Percentiles rank a stretch among this genome's conserved stretches.
These are phyloP conservation scores for Phaedon cochleariae DNA, from an alignment of 2,888 invertebrate species.

Conservation along the genomic window DNA sequence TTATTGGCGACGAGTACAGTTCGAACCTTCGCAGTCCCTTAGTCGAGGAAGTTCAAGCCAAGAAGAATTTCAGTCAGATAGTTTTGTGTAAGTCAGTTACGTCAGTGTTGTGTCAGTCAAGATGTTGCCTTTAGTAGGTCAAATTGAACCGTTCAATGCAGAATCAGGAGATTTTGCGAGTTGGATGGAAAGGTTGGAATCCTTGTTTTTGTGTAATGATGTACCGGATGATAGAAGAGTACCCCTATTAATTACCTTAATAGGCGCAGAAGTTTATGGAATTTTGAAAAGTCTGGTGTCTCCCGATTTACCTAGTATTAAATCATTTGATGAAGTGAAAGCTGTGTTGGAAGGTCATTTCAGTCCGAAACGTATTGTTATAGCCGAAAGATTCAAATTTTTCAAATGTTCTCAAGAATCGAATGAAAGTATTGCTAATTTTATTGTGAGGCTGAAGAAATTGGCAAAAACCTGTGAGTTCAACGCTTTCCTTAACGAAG, in stretches of 20 bases:
- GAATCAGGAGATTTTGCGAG: neutral
- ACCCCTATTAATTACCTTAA: neutral
- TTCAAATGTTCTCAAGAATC: too few species aligned
- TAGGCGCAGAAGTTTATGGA: constrained; percentile 2
- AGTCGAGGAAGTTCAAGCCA: too few species aligned
- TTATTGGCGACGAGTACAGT: neutral
- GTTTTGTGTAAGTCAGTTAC: neutral
- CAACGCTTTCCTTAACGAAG: too few species aligned
- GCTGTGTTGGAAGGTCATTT: neutral
- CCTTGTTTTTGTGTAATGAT: neutral
- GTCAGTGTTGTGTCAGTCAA: too few species aligned
- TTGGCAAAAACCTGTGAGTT: too few species aligned
- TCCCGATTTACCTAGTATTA: neutral
- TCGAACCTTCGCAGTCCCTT: too few species aligned
- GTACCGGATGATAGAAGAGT: neutral
- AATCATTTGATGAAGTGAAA: neutral
- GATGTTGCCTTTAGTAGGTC: neutral
- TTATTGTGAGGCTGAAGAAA: too few species aligned
- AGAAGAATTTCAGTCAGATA: neutral
- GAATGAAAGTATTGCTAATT: too few species aligned
- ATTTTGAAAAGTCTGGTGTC: neutral
- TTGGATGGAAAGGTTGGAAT: too few species aligned
- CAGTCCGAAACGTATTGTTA: neutral
- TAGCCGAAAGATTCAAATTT: neutral
- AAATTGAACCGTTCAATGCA: neutral